A percentile compares a stretch with the other conserved stretches of the same genome.
Conservation (phyloP, 2,888 invertebrate species). For the Phytoseiulus persimilis region DNA sequence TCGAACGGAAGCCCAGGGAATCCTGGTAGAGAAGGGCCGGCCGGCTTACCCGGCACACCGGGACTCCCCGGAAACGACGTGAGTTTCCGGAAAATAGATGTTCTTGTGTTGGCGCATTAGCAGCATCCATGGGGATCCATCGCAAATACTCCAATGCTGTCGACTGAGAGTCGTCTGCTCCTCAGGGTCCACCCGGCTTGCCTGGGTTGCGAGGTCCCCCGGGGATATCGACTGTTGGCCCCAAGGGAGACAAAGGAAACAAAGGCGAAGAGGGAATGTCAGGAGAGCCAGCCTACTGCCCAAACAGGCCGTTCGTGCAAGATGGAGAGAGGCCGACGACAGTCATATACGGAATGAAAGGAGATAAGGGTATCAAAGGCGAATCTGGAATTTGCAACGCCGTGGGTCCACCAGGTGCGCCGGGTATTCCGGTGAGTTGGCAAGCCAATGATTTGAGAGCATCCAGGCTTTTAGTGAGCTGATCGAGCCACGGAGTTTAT, state of each 20-base stretch:
- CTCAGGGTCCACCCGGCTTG: constrained; percentile 48
- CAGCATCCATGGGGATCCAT: too few species aligned
- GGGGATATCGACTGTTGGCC: constrained; percentile 44
- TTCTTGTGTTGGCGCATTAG: too few species aligned
- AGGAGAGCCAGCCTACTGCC: constrained; percentile 25
- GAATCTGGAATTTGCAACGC: background rate
- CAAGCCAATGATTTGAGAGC: too few species aligned
- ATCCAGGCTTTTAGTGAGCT: too few species aligned
- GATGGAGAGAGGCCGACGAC: constrained; percentile 57
- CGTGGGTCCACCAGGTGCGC: constrained; percentile 6
- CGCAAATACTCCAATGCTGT: background rate
- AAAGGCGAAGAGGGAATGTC: constrained; percentile 21
- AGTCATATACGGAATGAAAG: constrained; percentile 64
- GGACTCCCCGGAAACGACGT: constrained; percentile 43
- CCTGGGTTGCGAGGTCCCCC: constrained; percentile 52
- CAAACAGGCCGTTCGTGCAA: background rate
- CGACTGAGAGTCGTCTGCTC: background rate
- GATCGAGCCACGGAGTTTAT: too few species aligned
- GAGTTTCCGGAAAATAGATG: too few species aligned
- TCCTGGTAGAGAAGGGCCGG: constrained; percentile 42
- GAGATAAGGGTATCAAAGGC: constrained; percentile 60
- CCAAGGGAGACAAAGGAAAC: constrained; percentile 11
- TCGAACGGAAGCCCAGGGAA: constrained; percentile 43
- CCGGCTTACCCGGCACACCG: constrained; percentile 42
- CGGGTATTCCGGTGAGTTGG: background rate